Evolutionary conservation across 2,888 invertebrate genomes (phyloP).

Genomic region (Geophilus truncorum): DNA sequence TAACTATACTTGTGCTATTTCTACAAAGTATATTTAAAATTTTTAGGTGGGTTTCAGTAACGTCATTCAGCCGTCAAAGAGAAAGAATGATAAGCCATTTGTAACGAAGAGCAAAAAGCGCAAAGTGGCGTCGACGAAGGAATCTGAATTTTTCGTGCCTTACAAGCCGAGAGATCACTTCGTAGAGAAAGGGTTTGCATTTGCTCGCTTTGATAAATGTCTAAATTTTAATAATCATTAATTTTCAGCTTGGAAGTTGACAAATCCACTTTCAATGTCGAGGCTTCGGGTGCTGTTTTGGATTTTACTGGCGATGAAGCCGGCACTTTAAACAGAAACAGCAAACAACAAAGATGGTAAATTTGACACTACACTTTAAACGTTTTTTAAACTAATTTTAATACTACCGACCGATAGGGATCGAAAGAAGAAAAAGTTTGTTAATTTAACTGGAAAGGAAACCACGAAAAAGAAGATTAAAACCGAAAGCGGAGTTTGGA

Average conservation of each 20-base stretch:
- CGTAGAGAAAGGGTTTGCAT: constrained; percentile 39
- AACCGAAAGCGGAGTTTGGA: constrained; percentile 92
- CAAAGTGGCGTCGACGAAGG: background rate
- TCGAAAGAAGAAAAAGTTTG: constrained; percentile 91
- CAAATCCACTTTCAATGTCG: constrained; percentile 66
- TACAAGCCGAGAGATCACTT: background rate
- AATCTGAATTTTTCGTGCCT: background rate
- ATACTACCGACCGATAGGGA: too few relatives aligned
- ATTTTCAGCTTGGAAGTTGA: constrained; percentile 62
- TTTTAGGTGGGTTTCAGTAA: background rate
- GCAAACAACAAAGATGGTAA: constrained; percentile 58
- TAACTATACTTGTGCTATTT: too few relatives aligned
- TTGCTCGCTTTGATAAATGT: background rate
- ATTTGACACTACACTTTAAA: background rate
- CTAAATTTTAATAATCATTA: background rate
- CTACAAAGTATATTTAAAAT: too few relatives aligned
- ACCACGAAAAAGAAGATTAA: constrained; percentile 70
- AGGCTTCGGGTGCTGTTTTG: constrained; percentile 71
- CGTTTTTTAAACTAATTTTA: too few relatives aligned
- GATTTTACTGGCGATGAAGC: constrained; percentile 80
- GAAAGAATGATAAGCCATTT: background rate
- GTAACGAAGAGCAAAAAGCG: background rate
- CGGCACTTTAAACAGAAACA: constrained; percentile 58
- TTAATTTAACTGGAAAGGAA: constrained; percentile 53
- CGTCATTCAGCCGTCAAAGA: background rate